Evolutionary conservation across 2,113 vertebrate species (phyloP).

Genomic region (Saccopteryx leptura): DNA sequence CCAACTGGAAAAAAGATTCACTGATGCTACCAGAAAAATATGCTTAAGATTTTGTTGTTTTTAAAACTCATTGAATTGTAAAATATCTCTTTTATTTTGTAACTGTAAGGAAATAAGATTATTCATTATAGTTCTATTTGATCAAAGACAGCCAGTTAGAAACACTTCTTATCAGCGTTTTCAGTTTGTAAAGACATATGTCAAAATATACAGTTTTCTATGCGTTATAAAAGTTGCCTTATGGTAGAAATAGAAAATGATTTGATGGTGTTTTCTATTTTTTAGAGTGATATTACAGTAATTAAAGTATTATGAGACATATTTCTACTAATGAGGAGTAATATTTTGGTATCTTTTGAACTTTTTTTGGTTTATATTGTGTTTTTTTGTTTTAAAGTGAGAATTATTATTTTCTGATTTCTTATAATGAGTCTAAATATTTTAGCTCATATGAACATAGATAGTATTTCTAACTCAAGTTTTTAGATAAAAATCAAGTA

Average conservation of each 20-base stretch:
- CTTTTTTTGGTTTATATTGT: background rate
- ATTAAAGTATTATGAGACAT: background rate
- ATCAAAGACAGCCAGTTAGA: background rate
- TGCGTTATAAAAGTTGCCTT: background rate
- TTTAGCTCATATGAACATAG: background rate
- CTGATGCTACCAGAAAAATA: background rate
- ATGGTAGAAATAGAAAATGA: background rate
- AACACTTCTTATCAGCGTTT: background rate
- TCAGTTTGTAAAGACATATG: background rate
- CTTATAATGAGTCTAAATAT: background rate
- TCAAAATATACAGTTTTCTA: background rate
- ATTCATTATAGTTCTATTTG: background rate
- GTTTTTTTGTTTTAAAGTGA: background rate
- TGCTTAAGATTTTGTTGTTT: slow-evolving; percentile 8
- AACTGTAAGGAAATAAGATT: background rate
- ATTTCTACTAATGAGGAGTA: background rate
- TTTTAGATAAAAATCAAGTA: background rate
- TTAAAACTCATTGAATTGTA: slow-evolving; percentile 23
- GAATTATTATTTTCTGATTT: background rate
- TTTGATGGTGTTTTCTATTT: background rate
- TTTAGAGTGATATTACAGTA: background rate
- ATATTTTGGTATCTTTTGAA: background rate
- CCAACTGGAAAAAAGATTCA: background rate
- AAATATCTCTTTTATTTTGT: background rate
- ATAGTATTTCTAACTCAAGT: background rate